Percentiles rank a stretch among this genome's conserved stretches.
phyloP scores from a whole-genome alignment of 2,888 invertebrate species.

The Dasysyrphus albostriatus region DNA sequence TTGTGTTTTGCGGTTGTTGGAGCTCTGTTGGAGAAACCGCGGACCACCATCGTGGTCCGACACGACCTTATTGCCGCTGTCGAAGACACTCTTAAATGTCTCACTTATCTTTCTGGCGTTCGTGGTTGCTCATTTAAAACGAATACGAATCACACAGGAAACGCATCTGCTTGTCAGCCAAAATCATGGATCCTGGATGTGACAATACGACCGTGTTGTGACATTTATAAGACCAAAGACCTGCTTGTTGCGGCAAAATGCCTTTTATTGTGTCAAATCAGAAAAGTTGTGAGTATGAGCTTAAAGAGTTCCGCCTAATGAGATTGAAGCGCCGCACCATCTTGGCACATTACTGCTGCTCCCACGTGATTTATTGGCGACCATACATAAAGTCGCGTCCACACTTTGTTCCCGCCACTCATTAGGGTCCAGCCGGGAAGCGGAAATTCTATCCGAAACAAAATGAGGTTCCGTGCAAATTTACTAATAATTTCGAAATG shows the following conservation, averaged over 20 bases:
- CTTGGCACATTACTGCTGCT: conserved; percentile 6
- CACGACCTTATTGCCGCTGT: conserved; percentile 63
- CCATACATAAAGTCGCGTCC: conserved; percentile 69
- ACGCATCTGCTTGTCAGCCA: conserved; percentile 48
- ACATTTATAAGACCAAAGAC: conserved; percentile 59
- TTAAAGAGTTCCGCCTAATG: conserved; percentile 64
- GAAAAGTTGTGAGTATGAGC: conserved; percentile 14
- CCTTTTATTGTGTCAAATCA: conserved; percentile 48
- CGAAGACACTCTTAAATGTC: conserved; percentile 70
- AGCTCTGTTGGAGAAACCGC: conserved; percentile 22
- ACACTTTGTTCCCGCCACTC: conserved; percentile 67
- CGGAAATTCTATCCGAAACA: conserved; percentile 34
- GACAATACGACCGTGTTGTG: conserved; percentile 66
- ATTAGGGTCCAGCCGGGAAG: conserved; percentile 27
- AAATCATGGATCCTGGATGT: conserved; percentile 34
- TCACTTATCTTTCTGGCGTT: conserved; percentile 70
- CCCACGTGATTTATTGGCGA: conserved; percentile 70
- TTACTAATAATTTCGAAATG: conserved; percentile 73
- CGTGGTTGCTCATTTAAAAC: conserved; percentile 66
- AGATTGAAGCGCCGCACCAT: conserved; percentile 58
- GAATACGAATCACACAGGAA: conserved; percentile 54
- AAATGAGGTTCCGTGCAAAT: conserved; percentile 72
- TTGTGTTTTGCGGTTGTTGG: neutral
- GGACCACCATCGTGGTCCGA: conserved; percentile 66
- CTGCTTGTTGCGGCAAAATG: conserved; percentile 14